These are phyloP conservation scores for Alentia gelatinosa DNA, from an alignment of 2,888 invertebrate genomes.

Conservation along the genomic window DNA sequence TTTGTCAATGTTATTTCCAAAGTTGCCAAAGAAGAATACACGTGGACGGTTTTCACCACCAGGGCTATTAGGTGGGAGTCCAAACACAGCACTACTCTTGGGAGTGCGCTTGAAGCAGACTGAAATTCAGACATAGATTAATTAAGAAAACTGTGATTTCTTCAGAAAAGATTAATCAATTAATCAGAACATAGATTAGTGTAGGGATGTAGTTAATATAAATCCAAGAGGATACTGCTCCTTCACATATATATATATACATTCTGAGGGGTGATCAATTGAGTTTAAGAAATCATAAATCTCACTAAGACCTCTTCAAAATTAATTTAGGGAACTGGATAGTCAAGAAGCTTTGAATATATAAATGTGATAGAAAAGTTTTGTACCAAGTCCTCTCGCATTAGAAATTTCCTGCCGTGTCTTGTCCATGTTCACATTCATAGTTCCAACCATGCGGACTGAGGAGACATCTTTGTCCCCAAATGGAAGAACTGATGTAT, in stretches of 20 bases:
- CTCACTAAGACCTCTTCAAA: too few relatives aligned
- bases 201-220: neutral
- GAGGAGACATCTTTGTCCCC: neutral
- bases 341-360: too few relatives aligned
- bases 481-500: neutral
- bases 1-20: neutral
- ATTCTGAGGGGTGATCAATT: neutral
- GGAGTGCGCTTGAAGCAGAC: slow-evolving; percentile 25
- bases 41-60: neutral
- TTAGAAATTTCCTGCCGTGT: slow-evolving; percentile 17
- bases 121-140: neutral
- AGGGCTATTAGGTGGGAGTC: neutral
- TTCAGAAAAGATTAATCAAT: neutral
- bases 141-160: neutral
- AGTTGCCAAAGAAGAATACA: slow-evolving; percentile 17
- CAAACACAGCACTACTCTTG: slow-evolving; percentile 14
- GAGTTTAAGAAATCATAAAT: too few relatives aligned
- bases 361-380: too few relatives aligned
- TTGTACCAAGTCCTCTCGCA: slow-evolving; percentile 22
- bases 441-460: neutral
- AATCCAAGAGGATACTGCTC: neutral
- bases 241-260: neutral
- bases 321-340: too few relatives aligned
- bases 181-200: neutral
- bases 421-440: neutral